A percentile compares a stretch with the other conserved stretches of the same genome.
Conservation (phyloP, 1,140 invertebrate species). For the Drosophila guanche region DNA sequence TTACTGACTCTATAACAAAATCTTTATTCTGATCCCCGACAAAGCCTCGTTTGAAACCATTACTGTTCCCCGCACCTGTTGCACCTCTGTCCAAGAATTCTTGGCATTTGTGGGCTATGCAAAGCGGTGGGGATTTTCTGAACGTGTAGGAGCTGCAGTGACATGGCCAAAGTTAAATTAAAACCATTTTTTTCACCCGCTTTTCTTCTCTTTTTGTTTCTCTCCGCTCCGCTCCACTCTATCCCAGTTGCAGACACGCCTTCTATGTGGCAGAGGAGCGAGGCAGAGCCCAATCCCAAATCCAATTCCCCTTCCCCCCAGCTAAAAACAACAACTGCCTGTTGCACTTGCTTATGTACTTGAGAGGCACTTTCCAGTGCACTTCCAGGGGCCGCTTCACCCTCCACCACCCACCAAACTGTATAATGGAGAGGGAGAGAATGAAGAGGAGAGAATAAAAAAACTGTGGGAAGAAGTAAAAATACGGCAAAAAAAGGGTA, state of each 20-base stretch:
- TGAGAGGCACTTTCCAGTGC: conserved; percentile 41
- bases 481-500: conserved; percentile 46
- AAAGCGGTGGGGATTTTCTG: conserved; percentile 3
- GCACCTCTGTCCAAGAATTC: conserved; percentile 12
- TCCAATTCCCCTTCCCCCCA: conserved; percentile 35
- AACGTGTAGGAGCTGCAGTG: conserved; percentile 6
- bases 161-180: conserved; percentile 74
- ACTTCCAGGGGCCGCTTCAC: conserved; percentile 30
- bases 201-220: not conserved
- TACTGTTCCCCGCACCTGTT: conserved; percentile 56
- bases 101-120: not conserved
- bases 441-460: conserved; percentile 48
- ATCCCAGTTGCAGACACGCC: conserved; percentile 47
- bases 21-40: too few species aligned
- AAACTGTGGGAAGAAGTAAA: conserved; percentile 48
- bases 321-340: conserved; percentile 70
- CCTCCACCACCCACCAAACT: conserved; percentile 17
- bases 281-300: conserved; percentile 14
- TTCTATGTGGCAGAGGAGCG: conserved; percentile 35
- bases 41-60: not conserved
- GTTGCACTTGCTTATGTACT: conserved; percentile 74
- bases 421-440: conserved; percentile 34
- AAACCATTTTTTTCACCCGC: conserved; percentile 63
- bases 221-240: conserved; percentile 19
- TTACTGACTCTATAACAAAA: too few species aligned